phyloP scores from a whole-genome alignment of 1,140 invertebrate genomes.

The Bombus waltoni region DNA sequence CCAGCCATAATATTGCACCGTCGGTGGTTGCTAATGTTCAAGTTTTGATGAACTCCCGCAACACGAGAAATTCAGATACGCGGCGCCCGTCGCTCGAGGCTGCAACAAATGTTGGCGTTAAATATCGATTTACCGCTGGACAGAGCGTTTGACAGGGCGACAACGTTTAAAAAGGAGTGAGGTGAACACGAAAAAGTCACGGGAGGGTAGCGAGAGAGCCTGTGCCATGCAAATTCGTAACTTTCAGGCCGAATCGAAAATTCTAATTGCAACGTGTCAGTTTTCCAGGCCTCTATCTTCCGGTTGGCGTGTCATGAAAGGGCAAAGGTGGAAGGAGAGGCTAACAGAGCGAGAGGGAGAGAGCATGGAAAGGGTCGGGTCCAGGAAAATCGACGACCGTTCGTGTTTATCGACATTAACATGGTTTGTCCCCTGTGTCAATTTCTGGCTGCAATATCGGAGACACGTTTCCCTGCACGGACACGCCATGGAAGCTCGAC shows the following conservation, averaged over 20 bases:
- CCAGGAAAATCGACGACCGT: slow-evolving; percentile 45
- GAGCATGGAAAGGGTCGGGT: slow-evolving; percentile 54
- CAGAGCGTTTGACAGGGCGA: not conserved
- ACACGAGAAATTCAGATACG: not conserved
- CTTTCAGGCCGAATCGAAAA: slow-evolving; percentile 36
- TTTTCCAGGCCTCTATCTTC: slow-evolving; percentile 53
- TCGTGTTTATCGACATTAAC: slow-evolving; percentile 65
- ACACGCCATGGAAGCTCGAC: slow-evolving; percentile 44
- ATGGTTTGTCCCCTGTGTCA: slow-evolving; percentile 56
- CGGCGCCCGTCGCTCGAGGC: not conserved
- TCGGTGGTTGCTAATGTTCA: not conserved
- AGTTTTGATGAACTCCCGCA: slow-evolving; percentile 17
- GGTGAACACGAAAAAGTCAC: not conserved
- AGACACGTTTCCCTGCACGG: slow-evolving; percentile 43
- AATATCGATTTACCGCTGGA: not conserved
- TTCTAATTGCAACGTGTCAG: slow-evolving; percentile 52
- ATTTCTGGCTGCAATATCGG: slow-evolving; percentile 60
- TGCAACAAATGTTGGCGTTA: slow-evolving; percentile 3
- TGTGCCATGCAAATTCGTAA: slow-evolving; percentile 37
- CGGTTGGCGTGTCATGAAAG: slow-evolving; percentile 61
- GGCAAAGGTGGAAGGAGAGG: slow-evolving; percentile 34
- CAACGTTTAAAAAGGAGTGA: slow-evolving; percentile 1
- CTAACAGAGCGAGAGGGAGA: not conserved
- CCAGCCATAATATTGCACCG: not conserved
- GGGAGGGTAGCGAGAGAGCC: not conserved